phyloP scores from a whole-genome alignment of 2,888 invertebrate genomes.

The Drosophila peninsularis region DNA sequence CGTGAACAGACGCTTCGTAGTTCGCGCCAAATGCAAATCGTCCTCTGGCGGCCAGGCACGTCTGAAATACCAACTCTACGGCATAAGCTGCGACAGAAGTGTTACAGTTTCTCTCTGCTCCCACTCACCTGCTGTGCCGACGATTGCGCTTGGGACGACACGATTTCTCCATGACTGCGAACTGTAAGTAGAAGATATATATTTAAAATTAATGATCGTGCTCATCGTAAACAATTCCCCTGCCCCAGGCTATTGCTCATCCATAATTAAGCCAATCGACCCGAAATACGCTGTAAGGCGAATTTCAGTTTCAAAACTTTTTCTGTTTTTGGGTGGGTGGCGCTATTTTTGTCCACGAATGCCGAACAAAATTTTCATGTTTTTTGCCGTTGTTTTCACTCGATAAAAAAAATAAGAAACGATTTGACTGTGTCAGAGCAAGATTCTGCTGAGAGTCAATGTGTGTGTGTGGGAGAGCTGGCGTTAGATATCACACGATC shows the following conservation, averaged over 20 bases:
- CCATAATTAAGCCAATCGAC: slow-evolving; percentile 56
- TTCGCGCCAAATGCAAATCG: slow-evolving; percentile 87
- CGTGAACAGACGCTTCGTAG: slow-evolving; percentile 90
- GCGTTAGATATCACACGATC: slow-evolving; percentile 48
- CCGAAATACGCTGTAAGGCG: slow-evolving; percentile 58
- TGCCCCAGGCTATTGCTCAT: slow-evolving; percentile 48
- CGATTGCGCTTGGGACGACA: slow-evolving; percentile 89
- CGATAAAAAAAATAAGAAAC: slow-evolving; percentile 40
- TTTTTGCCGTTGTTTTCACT: slow-evolving; percentile 67
- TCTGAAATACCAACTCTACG: slow-evolving; percentile 51
- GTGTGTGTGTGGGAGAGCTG: slow-evolving; percentile 19
- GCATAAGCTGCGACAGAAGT: neutral
- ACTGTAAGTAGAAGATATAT: slow-evolving; percentile 33
- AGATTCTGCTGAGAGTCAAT: slow-evolving; percentile 4
- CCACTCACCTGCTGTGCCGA: slow-evolving; percentile 88
- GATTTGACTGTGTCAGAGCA: slow-evolving; percentile 3
- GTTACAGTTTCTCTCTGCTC: neutral
- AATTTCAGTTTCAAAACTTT: slow-evolving; percentile 65
- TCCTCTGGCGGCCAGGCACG: slow-evolving; percentile 84
- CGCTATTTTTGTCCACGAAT: slow-evolving; percentile 67
- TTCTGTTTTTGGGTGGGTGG: slow-evolving; percentile 64
- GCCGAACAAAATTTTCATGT: slow-evolving; percentile 64
- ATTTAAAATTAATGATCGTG: slow-evolving; percentile 20
- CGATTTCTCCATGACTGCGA: slow-evolving; percentile 60
- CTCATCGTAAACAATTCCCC: slow-evolving; percentile 34